Percentiles rank a stretch among this genome's conserved stretches.
Evolutionary conservation across 2,888 invertebrate species (phyloP).

Genomic region (Coleophora flavipennella): DNA sequence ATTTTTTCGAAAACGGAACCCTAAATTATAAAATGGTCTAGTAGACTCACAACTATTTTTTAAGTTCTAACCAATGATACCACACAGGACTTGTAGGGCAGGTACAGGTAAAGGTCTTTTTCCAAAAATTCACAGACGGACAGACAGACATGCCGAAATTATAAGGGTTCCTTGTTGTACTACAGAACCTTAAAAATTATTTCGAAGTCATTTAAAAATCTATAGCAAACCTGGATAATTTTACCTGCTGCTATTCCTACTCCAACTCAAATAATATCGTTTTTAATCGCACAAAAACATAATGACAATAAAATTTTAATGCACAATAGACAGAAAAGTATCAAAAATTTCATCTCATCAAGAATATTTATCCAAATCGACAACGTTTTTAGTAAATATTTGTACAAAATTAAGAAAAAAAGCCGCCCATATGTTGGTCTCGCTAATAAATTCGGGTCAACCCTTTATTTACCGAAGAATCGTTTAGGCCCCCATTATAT

Average conservation of each 20-base stretch:
- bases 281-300: slow-evolving; percentile 1
- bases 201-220: neutral
- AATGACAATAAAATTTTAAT: slow-evolving; percentile 5
- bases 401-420: slow-evolving; percentile 24
- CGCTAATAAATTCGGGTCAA: slow-evolving; percentile 48
- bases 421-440: slow-evolving; percentile 41
- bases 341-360: slow-evolving; percentile 4
- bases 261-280: neutral
- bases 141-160: no score
- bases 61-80: no score
- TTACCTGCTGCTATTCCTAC: neutral
- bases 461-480: slow-evolving; percentile 60
- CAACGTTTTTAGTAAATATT: slow-evolving; percentile 41
- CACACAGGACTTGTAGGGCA: no score
- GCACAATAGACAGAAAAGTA: neutral
- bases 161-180: no score
- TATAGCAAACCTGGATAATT: neutral
- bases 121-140: no score
- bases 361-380: slow-evolving; percentile 33
- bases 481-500: slow-evolving; percentile 63
- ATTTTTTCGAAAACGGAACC: no score
- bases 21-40: no score
- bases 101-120: no score
- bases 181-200: neutral
- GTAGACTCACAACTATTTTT: no score